phyloP scores from a whole-genome alignment of 2,888 invertebrate genomes.

The Agrochola circellaris region DNA sequence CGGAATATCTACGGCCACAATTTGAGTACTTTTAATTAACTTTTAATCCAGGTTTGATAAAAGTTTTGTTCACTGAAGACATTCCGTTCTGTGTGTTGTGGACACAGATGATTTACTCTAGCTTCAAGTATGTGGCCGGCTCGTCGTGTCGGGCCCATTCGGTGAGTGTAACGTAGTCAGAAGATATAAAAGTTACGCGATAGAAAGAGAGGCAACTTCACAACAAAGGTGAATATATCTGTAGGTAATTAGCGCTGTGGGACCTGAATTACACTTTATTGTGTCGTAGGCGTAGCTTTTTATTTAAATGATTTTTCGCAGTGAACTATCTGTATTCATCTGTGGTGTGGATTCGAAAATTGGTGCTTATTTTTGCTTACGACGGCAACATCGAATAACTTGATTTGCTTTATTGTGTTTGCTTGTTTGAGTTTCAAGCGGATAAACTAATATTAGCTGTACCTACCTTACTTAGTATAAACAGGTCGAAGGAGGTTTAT shows the following conservation, averaged over 20 bases:
- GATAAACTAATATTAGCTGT: background rate
- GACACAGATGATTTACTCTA: too few relatives aligned
- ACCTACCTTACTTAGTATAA: background rate
- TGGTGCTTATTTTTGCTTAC: conserved; percentile 17
- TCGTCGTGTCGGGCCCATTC: too few relatives aligned
- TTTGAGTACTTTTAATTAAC: conserved; percentile 66
- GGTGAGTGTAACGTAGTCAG: too few relatives aligned
- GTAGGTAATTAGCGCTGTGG: too few relatives aligned
- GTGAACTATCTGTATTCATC: too few relatives aligned
- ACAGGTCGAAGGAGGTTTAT: background rate
- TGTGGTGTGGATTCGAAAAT: conserved; percentile 1
- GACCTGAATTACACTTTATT: too few relatives aligned
- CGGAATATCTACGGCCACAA: conserved; percentile 31
- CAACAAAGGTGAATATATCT: too few relatives aligned
- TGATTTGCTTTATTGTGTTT: background rate
- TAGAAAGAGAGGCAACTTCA: too few relatives aligned
- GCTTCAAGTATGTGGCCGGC: too few relatives aligned
- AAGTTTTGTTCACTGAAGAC: conserved; percentile 45
- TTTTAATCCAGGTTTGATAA: conserved; percentile 57
- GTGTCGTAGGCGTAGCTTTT: too few relatives aligned
- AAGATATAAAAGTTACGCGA: too few relatives aligned
- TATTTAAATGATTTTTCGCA: too few relatives aligned
- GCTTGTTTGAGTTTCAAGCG: background rate
- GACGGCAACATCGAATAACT: conserved; percentile 13
- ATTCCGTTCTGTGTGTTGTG: conserved; percentile 7